Evolutionary conservation across 2,888 invertebrate genomes (phyloP).

Genomic region (Hermaeophaga mercurialis): DNA sequence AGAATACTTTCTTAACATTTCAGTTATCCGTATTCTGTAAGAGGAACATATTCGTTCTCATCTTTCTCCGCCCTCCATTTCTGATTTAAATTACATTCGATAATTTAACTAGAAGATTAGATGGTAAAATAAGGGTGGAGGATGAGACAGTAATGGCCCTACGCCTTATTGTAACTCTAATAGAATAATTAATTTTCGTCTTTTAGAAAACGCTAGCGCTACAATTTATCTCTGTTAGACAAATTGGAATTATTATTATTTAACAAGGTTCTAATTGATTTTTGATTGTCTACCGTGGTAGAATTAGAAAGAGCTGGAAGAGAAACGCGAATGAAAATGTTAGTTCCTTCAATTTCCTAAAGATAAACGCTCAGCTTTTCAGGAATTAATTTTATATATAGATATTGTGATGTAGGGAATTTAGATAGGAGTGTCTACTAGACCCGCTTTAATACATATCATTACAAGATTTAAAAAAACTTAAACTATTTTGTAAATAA

Average conservation of each 20-base stretch:
- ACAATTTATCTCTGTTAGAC: conserved; percentile 30
- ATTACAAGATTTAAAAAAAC: no score
- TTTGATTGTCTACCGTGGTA: conserved; percentile 20
- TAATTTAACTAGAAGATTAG: conserved; percentile 25
- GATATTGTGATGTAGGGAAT: conserved; percentile 14
- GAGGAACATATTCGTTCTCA: no score
- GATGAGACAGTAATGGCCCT: background rate
- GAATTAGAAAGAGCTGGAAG: conserved; percentile 9
- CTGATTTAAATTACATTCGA: conserved; percentile 31
- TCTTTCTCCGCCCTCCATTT: conserved; percentile 9
- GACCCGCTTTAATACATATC: no score
- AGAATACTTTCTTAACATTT: no score
- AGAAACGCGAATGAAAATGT: background rate
- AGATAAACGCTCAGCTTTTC: conserved; percentile 14
- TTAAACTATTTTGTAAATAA: no score
- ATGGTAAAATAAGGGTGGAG: background rate
- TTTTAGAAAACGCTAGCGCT: conserved; percentile 28
- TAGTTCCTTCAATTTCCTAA: conserved; percentile 16
- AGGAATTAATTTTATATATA: conserved; percentile 20
- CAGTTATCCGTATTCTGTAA: no score
- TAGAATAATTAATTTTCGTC: conserved; percentile 35
- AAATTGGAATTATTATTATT: conserved; percentile 33
- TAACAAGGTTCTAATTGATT: conserved; percentile 32
- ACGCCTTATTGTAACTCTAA: conserved; percentile 30
- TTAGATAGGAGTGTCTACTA: conserved; percentile 1